Percentiles rank a stretch among this genome's conserved stretches.
Evolutionary conservation across 2,888 invertebrate genomes (phyloP).

Genomic region (Drosophila birchii): DNA sequence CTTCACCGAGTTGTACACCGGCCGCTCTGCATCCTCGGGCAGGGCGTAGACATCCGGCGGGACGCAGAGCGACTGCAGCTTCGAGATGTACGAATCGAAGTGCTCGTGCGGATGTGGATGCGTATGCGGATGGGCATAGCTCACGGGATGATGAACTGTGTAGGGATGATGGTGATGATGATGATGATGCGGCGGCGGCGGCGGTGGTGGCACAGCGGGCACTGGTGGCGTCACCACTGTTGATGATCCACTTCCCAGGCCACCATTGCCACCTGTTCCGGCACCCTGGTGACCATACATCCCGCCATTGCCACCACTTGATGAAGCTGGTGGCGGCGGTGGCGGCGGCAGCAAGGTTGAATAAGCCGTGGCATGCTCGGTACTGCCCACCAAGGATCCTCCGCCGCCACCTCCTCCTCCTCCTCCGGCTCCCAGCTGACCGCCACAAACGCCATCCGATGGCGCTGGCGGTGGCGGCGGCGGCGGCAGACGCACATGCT

Average conservation of each 20-base stretch:
- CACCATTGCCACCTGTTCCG: neutral
- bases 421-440: slow-evolving; percentile 31
- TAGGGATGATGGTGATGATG: slow-evolving; percentile 71
- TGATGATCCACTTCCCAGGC: slow-evolving; percentile 42
- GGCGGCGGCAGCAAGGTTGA: slow-evolving; percentile 67
- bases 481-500: slow-evolving; percentile 93
- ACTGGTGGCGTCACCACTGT: slow-evolving; percentile 73
- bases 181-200: slow-evolving; percentile 71
- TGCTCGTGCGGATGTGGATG: slow-evolving; percentile 94
- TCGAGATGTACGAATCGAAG: slow-evolving; percentile 96
- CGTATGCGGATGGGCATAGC: slow-evolving; percentile 70
- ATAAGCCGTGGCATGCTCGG: slow-evolving; percentile 58
- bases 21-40: slow-evolving; percentile 91
- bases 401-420: slow-evolving; percentile 15
- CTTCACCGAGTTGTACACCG: slow-evolving; percentile 95
- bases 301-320: slow-evolving; percentile 45
- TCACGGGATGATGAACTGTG: slow-evolving; percentile 81
- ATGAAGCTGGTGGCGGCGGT: slow-evolving; percentile 8
- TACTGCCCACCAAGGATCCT: slow-evolving; percentile 30
- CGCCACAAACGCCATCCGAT: slow-evolving; percentile 41
- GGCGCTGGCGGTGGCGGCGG: slow-evolving; percentile 60
- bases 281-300: slow-evolving; percentile 23
- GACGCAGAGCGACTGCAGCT: slow-evolving; percentile 95
- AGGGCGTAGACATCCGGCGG: slow-evolving; percentile 92
- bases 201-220: slow-evolving; percentile 67